Percentiles rank a stretch among this genome's conserved stretches.
phyloP scores from a whole-genome alignment of 2,113 vertebrate species.

The Corythaixoides concolor region DNA sequence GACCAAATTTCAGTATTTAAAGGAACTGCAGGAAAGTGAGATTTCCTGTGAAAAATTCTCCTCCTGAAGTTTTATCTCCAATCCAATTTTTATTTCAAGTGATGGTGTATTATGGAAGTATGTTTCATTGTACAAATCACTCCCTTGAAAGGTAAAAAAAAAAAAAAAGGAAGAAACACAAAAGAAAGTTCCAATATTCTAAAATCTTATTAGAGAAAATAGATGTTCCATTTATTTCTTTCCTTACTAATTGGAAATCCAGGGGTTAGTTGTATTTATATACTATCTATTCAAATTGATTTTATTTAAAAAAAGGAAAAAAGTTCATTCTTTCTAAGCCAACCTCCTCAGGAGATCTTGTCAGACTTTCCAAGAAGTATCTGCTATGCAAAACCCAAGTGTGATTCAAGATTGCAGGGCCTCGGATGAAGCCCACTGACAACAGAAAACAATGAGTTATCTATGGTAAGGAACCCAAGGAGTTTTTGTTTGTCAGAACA shows the following conservation, averaged over 20 bases:
- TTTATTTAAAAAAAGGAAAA: not conserved
- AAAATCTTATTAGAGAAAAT: not conserved
- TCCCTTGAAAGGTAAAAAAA: not conserved
- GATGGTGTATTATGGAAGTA: not conserved
- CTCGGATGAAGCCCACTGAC: not conserved
- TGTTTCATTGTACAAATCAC: not conserved
- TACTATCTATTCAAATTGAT: not conserved
- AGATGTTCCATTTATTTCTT: not conserved
- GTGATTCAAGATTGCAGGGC: accelerated
- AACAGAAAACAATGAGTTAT: not conserved
- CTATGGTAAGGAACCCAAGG: not conserved
- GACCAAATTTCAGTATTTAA: not conserved
- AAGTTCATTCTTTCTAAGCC: not conserved
- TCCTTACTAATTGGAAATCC: not conserved
- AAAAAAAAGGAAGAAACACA: not conserved
- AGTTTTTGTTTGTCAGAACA: not conserved
- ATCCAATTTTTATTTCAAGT: not conserved
- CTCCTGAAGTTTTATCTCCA: not conserved
- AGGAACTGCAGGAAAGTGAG: not conserved
- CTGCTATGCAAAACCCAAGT: not conserved
- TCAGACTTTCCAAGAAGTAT: not conserved
- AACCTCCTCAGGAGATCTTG: not conserved
- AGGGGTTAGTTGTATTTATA: not conserved
- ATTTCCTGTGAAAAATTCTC: not conserved
- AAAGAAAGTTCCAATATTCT: not conserved